These are phyloP conservation scores for Melanotaenia parkinsoni DNA, from an alignment of 2,797 vertebrate species.

Conservation along the genomic window DNA sequence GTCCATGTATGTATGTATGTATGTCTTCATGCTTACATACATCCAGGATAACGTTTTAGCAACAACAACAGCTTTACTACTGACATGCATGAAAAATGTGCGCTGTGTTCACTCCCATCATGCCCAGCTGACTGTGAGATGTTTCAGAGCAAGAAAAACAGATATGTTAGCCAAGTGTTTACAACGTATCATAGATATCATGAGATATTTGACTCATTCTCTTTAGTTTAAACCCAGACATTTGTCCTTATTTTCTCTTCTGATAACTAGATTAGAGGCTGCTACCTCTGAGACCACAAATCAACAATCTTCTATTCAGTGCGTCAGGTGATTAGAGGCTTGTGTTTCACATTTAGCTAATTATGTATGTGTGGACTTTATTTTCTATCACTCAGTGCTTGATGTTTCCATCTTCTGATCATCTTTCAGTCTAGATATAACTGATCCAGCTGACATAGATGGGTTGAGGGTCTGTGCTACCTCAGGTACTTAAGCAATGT, in stretches of 20 bases:
- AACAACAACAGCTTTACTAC: too few species aligned
- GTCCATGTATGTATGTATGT: too few species aligned
- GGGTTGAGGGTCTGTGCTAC: background rate
- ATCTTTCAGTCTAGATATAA: background rate
- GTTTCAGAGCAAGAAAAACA: background rate
- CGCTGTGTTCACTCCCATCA: background rate
- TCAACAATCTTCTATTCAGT: background rate
- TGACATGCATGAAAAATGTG: background rate
- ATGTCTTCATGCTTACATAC: too few species aligned
- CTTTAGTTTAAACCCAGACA: background rate
- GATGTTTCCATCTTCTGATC: background rate
- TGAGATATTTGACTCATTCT: background rate
- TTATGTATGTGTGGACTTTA: constrained; percentile 1
- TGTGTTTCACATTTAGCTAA: constrained; percentile 5
- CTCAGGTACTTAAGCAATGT: background rate
- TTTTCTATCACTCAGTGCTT: background rate
- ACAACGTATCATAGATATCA: background rate
- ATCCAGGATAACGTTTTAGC: too few species aligned
- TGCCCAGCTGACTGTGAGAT: background rate
- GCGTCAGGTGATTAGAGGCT: constrained; percentile 15
- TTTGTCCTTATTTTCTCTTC: background rate
- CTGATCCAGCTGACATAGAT: background rate
- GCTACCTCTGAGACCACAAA: background rate
- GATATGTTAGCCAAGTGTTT: background rate
- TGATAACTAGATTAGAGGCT: constrained; percentile 3